Evolutionary conservation across 2,113 vertebrate species (phyloP), one percentile per base, ranked within the genome.

Genomic region (Alces alces): DNA sequence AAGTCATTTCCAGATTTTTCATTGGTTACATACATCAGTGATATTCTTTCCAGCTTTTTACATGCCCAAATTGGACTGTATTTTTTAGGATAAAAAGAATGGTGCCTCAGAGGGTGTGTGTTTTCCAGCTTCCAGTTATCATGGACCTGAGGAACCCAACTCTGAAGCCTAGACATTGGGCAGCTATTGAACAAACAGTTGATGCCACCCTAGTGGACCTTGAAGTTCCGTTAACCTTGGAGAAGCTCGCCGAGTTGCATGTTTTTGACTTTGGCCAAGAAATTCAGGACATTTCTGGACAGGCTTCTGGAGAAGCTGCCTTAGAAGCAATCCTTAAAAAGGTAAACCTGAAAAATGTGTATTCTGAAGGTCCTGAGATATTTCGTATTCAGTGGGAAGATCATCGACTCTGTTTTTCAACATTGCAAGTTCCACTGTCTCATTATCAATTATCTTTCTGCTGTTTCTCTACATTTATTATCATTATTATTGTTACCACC

Each of bases 251-350:
- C 17, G 96, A 99, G 47, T 98, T 99, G 55, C 86, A 89, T 19
- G 96, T 98, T 96, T 99, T 99, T 98, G 98, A 98, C 10, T 99
- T 98, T 97, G 95, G 85, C 78, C 86, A 73, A 16, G 97, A 99
- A 98, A 99, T 99, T 95, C 99, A 99, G 95, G 99, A 99, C 98
- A 98, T 99, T 95, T 99, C 99, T 93, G 99, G 99, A 58, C 99
- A 99, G 96, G 99, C 99, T 47, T 99, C 99, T 73, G 99, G 99
- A 97, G 99, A 99, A 98, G 98, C 99, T n/a, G 98, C 99, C 39
- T 95, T 99, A 93, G 99, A 99, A 96, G 96, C 50, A 54, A 98
- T 99, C 95, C 98, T 99, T 95, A 98, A 98, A 98, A 99, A 99
- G 99, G 99, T 99, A 95, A 47, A 30, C 89, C 84, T 93, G 50